Evolutionary conservation across 2,888 invertebrate genomes (phyloP).

Genomic region (Tipula lateralis): DNA sequence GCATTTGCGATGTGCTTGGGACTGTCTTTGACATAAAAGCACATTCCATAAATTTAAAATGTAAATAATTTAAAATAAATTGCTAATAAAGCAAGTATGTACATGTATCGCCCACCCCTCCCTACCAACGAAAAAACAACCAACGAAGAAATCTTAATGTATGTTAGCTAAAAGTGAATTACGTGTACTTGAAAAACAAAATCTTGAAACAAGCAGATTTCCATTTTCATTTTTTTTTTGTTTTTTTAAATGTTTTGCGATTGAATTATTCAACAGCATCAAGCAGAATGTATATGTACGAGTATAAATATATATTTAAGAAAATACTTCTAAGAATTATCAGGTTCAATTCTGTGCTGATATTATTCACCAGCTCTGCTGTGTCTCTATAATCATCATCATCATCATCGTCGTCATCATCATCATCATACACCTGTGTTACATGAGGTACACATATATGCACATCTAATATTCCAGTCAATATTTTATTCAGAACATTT

Average conservation of each 20-base stretch:
- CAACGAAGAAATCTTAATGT: neutral
- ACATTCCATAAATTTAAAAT: neutral
- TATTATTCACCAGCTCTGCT: neutral
- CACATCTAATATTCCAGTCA: neutral
- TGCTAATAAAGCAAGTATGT: neutral
- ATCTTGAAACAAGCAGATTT: neutral
- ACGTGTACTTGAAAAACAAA: neutral
- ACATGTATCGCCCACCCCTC: neutral
- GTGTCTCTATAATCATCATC: neutral
- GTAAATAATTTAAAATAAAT: slow-evolving; percentile 3
- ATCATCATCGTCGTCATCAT: neutral
- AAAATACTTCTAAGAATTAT: neutral
- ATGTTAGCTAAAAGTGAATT: neutral
- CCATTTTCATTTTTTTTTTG: neutral
- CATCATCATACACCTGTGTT: neutral
- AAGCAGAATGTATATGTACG: neutral
- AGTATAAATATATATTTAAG: neutral
- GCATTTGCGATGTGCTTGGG: too few species aligned
- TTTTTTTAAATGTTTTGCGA: neutral
- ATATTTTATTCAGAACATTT: neutral
- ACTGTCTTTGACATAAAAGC: neutral
- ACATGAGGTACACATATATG: neutral
- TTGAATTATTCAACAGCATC: neutral
- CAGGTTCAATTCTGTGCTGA: neutral
- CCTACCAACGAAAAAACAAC: neutral